Percentiles rank a stretch among this genome's conserved stretches.
Conservation (phyloP, 1,140 invertebrate species). For the Argopecten irradians region DNA sequence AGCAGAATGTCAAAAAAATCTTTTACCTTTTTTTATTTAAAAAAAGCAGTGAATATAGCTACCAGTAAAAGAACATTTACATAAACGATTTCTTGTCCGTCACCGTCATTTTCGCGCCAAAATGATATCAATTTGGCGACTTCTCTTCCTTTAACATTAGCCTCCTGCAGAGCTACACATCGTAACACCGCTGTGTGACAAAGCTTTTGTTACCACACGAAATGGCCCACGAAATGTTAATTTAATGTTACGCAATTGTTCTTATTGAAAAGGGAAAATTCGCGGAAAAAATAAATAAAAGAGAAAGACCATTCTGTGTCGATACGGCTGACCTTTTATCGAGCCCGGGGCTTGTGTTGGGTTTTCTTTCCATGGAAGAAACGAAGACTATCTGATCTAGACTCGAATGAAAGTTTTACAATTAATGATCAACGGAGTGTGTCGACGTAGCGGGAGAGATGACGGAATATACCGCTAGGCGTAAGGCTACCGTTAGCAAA, state of each 20-base stretch:
- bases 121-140: background rate
- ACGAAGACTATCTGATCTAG: slow-evolving; percentile 7
- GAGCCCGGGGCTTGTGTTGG: background rate
- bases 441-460: background rate
- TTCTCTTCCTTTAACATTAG: background rate
- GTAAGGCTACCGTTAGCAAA: background rate
- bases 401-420: slow-evolving; percentile 3
- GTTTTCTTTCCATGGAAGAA: background rate
- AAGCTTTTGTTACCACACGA: background rate
- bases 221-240: slow-evolving; percentile 16
- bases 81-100: background rate
- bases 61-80: no score
- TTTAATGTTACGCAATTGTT: slow-evolving; percentile 11
- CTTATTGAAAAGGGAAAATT: slow-evolving; percentile 23
- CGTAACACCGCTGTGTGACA: background rate
- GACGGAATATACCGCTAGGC: background rate
- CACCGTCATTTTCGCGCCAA: slow-evolving; percentile 14
- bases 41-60: no score
- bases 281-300: slow-evolving; percentile 17
- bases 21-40: no score
- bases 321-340: background rate
- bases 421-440: background rate
- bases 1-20: no score
- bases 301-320: slow-evolving; percentile 6
- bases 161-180: background rate